phyloP scores from a whole-genome alignment of 2,888 invertebrate genomes.

The Campoplex nolae region DNA sequence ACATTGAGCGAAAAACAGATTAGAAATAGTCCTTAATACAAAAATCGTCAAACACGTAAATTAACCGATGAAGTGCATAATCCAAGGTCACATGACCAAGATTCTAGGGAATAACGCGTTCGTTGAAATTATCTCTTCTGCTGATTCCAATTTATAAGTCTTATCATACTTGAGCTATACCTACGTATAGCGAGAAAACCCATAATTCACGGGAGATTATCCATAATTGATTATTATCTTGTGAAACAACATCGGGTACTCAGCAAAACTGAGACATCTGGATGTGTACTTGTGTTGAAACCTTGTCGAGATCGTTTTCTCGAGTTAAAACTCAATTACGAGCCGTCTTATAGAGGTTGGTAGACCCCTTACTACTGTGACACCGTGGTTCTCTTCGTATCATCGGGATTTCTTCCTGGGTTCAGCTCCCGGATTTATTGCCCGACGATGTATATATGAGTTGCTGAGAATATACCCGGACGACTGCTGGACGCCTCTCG shows the following conservation, averaged over 20 bases:
- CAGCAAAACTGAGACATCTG: slow-evolving; percentile 29
- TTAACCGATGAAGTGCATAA: neutral
- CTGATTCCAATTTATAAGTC: slow-evolving; percentile 13
- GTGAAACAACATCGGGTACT: slow-evolving; percentile 32
- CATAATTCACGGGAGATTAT: slow-evolving; percentile 51
- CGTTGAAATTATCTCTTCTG: slow-evolving; percentile 25
- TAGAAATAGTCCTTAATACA: neutral
- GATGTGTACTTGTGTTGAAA: neutral
- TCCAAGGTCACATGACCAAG: slow-evolving; percentile 25
- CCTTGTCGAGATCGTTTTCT: slow-evolving; percentile 24
- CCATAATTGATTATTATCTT: slow-evolving; percentile 50
- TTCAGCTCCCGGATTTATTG: slow-evolving; percentile 12
- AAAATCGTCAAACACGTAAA: slow-evolving; percentile 20
- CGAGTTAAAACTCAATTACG: slow-evolving; percentile 36
- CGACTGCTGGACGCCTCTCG: slow-evolving; percentile 24
- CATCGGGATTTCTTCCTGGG: neutral
- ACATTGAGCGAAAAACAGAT: slow-evolving; percentile 6
- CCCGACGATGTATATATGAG: neutral
- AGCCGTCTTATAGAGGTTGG: neutral
- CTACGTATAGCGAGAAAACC: slow-evolving; percentile 5
- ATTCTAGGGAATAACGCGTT: neutral
- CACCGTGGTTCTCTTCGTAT: neutral
- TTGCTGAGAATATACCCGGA: slow-evolving; percentile 30
- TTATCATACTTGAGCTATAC: slow-evolving; percentile 1
- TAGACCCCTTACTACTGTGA: neutral